Evolutionary conservation across 2,113 vertebrate species (phyloP).

Genomic region (Carollia perspicillata): DNA sequence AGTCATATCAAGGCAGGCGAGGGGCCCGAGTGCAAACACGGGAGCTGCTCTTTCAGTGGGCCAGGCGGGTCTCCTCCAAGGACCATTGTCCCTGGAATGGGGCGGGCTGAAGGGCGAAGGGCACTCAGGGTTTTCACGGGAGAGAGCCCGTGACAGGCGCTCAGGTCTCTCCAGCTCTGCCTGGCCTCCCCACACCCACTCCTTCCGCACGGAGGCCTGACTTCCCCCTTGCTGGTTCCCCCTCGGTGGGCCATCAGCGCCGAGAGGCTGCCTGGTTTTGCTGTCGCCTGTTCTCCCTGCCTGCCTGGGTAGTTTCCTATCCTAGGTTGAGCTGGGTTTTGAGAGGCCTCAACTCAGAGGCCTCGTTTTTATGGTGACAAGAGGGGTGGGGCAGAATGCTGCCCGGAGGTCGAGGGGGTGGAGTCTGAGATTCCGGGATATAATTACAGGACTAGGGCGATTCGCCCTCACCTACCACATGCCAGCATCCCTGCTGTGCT

Average conservation of each 20-base stretch:
- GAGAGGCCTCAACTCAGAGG: not conserved
- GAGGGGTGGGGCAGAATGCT: no score
- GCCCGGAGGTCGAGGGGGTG: no score
- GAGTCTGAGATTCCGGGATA: not conserved
- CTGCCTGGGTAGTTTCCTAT: not conserved
- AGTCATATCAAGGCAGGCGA: not conserved
- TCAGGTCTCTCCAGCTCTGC: not conserved
- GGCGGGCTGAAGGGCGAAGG: not conserved
- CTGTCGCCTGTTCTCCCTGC: not conserved
- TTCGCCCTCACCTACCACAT: no score
- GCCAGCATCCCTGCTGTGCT: no score
- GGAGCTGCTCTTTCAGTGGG: no score
- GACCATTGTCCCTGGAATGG: not conserved
- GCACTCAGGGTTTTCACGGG: not conserved
- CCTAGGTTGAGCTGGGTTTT: not conserved
- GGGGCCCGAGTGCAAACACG: not conserved
- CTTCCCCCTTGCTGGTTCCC: not conserved
- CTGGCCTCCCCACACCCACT: rapidly evolving
- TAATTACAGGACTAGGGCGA: no score
- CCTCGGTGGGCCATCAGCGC: rapidly evolving
- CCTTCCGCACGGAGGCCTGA: not conserved
- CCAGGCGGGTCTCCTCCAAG: not conserved
- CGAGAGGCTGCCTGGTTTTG: not conserved
- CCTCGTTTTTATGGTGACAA: not conserved
- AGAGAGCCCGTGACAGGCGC: no score